Conservation (phyloP, 2,888 invertebrate genomes). For the Cylloceria caligata region DNA sequence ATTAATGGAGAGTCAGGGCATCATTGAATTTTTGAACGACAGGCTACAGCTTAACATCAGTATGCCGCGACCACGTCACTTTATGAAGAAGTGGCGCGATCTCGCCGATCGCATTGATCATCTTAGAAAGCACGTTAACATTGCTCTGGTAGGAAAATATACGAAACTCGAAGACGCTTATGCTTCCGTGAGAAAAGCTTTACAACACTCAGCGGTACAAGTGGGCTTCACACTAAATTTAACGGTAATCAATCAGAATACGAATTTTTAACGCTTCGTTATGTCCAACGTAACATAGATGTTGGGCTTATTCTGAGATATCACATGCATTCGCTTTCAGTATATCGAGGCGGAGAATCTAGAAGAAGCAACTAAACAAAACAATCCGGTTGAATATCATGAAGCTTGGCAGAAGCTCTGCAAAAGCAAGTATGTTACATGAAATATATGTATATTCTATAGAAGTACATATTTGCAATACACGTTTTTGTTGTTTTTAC, state of each 20-base stretch:
- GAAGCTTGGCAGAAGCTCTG: slow-evolving; percentile 97
- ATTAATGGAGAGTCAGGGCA: slow-evolving; percentile 95
- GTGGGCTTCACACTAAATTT: slow-evolving; percentile 94
- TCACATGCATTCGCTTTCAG: slow-evolving; percentile 80
- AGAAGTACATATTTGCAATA: slow-evolving; percentile 26
- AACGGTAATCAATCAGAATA: slow-evolving; percentile 84
- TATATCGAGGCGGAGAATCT: slow-evolving; percentile 97
- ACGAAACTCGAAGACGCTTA: slow-evolving; percentile 98
- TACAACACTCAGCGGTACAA: slow-evolving; percentile 96
- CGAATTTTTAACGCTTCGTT: background rate
- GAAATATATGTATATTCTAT: background rate
- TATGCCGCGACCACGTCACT: slow-evolving; percentile 89
- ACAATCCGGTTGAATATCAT: slow-evolving; percentile 94
- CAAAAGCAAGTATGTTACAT: slow-evolving; percentile 90
- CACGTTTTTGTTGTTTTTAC: too few relatives aligned
- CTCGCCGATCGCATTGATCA: slow-evolving; percentile 94
- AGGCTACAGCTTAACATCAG: slow-evolving; percentile 90
- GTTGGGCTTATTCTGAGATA: background rate
- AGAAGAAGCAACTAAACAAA: slow-evolving; percentile 90
- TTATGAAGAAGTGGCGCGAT: slow-evolving; percentile 96
- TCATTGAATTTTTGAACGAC: slow-evolving; percentile 93
- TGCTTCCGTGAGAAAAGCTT: slow-evolving; percentile 97
- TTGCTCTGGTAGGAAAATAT: slow-evolving; percentile 98
- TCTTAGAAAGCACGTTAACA: slow-evolving; percentile 93
- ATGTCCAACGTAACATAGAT: background rate